phyloP scores from a whole-genome alignment of 1,140 invertebrate genomes.

The Temnothorax curvispinosus region DNA sequence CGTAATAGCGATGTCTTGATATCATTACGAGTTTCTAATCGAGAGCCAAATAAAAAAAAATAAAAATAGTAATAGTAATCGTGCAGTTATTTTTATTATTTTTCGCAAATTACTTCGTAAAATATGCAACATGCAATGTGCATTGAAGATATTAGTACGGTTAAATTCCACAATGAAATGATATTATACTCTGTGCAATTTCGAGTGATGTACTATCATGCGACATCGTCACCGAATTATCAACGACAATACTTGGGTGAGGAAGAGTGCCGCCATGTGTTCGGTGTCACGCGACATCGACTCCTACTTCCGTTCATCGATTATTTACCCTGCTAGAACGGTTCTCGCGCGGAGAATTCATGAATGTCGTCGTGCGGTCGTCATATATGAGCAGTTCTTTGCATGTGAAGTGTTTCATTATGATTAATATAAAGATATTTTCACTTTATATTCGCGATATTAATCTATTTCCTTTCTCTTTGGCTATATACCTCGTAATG shows the following conservation, averaged over 20 bases:
- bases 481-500: background rate
- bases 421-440: conserved; percentile 54
- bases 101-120: background rate
- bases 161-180: conserved; percentile 29
- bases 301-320: conserved; percentile 73
- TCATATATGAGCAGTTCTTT: conserved; percentile 47
- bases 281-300: conserved; percentile 64
- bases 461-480: conserved; percentile 48
- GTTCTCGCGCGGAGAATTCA: conserved; percentile 45
- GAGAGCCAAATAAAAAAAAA: background rate
- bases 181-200: conserved; percentile 4
- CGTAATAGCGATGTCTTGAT: background rate
- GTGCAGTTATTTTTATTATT: conserved; percentile 9
- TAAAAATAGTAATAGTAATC: background rate
- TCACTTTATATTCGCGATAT: background rate
- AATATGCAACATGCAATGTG: conserved; percentile 22
- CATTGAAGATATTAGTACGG: background rate
- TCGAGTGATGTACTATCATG: conserved; percentile 18
- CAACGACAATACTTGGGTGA: conserved; percentile 55
- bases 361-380: conserved; percentile 47
- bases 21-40: background rate
- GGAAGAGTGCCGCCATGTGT: conserved; percentile 48
- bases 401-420: background rate
- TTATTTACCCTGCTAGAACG: conserved; percentile 70
- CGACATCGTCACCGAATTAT: conserved; percentile 44